These are phyloP conservation scores for Oncorhynchus kisutch DNA, from an alignment of 2,113 vertebrate species.

Conservation along the genomic window DNA sequence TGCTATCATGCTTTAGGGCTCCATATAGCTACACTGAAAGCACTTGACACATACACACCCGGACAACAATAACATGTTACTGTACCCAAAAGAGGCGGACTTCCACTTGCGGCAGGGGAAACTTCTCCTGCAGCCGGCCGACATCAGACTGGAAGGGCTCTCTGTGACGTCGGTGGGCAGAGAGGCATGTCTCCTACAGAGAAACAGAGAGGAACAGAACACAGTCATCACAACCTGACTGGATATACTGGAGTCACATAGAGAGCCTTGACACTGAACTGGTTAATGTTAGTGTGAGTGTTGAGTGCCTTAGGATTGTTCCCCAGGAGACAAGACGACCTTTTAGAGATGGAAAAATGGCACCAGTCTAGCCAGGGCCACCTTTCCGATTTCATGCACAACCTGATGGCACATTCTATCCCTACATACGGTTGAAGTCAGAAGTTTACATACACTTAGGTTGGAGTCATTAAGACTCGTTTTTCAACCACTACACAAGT, in stretches of 20 bases:
- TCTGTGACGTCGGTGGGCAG: slow-evolving; percentile 60
- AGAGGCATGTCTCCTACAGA: slow-evolving; percentile 67
- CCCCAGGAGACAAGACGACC: background rate
- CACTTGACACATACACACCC: background rate
- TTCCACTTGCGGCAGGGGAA: slow-evolving; percentile 71
- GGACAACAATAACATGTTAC: slow-evolving; percentile 35
- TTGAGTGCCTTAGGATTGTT: background rate
- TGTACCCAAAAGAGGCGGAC: slow-evolving; percentile 74
- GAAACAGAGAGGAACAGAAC: background rate
- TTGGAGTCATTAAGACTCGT: too few relatives aligned
- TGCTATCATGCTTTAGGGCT: background rate
- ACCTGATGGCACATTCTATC: background rate
- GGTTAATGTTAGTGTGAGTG: background rate
- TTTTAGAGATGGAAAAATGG: slow-evolving; percentile 1
- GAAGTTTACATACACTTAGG: too few relatives aligned
- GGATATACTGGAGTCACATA: background rate
- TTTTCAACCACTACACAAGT: too few relatives aligned
- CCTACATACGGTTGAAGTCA: too few relatives aligned
- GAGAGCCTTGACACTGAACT: background rate
- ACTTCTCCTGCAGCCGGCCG: slow-evolving; percentile 58
- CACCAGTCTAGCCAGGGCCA: background rate
- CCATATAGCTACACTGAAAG: background rate
- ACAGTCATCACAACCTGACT: background rate
- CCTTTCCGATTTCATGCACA: background rate
- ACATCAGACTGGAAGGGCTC: slow-evolving; percentile 42